Conservation (phyloP, 2,113 vertebrate species). For the Brachypodius melanocephalos region DNA sequence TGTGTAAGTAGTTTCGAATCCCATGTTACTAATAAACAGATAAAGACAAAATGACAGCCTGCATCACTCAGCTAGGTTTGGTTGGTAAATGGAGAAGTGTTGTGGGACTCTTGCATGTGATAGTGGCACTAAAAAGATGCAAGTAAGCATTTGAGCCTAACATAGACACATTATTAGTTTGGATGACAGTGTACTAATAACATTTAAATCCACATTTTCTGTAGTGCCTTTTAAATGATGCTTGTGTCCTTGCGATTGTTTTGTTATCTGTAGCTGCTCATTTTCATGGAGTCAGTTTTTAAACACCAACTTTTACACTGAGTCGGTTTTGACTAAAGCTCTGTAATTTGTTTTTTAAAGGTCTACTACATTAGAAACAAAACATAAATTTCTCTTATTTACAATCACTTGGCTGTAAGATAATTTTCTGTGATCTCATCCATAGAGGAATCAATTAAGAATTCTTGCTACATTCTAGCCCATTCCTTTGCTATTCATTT, state of each 20-base stretch:
- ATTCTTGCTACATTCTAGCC: not conserved
- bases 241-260: not conserved
- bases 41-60: not conserved
- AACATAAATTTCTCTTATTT: constrained; percentile 23
- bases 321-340: constrained; percentile 41
- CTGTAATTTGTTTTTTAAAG: constrained; percentile 40
- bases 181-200: not conserved
- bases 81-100: not conserved
- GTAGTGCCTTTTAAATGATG: not conserved
- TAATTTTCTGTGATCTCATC: not conserved
- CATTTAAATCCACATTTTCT: constrained; percentile 24
- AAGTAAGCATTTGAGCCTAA: not conserved
- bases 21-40: not conserved
- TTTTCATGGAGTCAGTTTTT: not conserved
- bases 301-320: not conserved
- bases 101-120: not conserved
- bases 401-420: not conserved
- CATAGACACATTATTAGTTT: not conserved
- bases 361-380: not conserved
- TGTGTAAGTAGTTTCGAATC: not conserved
- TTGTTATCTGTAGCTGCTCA: constrained; percentile 6
- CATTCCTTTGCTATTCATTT: not conserved
- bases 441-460: constrained; percentile 2
- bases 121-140: not conserved
- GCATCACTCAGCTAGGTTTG: not conserved